phyloP scores from a whole-genome alignment of 2,888 invertebrate genomes.

The Sceliomorpha sp. region DNA sequence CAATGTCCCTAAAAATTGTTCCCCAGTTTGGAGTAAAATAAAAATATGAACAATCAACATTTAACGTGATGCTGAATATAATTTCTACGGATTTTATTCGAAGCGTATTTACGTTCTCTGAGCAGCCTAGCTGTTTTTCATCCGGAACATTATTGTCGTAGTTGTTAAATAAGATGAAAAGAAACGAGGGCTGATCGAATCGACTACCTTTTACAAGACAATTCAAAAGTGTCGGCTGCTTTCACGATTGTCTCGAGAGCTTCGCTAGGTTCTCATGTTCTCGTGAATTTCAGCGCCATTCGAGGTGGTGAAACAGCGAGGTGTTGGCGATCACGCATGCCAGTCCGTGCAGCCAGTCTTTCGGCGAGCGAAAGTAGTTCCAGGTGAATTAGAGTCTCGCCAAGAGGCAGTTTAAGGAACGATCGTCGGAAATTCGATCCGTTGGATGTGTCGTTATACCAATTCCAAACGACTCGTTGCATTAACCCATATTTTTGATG shows the following conservation, averaged over 20 bases:
- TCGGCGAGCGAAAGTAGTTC: slow-evolving; percentile 61
- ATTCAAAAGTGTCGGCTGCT: slow-evolving; percentile 65
- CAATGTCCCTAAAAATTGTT: background rate
- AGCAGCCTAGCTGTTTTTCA: too few species aligned
- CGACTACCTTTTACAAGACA: slow-evolving; percentile 68
- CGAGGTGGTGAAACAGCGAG: slow-evolving; percentile 51
- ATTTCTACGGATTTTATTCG: too few species aligned
- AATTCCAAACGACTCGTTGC: slow-evolving; percentile 32
- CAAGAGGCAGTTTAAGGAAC: slow-evolving; percentile 42
- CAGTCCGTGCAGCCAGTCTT: slow-evolving; percentile 48
- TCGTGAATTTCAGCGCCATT: slow-evolving; percentile 44
- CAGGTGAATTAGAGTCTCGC: slow-evolving; percentile 55
- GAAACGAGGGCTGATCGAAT: slow-evolving; percentile 29
- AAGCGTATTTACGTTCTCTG: too few species aligned
- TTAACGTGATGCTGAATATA: too few species aligned
- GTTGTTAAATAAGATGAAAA: too few species aligned
- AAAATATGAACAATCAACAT: too few species aligned
- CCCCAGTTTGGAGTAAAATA: too few species aligned
- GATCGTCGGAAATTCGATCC: slow-evolving; percentile 48
- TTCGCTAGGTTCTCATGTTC: slow-evolving; percentile 59
- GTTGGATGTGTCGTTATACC: slow-evolving; percentile 30
- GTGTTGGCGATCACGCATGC: slow-evolving; percentile 48
- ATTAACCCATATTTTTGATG: slow-evolving; percentile 50
- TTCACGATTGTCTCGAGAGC: slow-evolving; percentile 71
- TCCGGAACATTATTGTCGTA: too few species aligned